Conservation (phyloP, 2,113 vertebrate species). For the Poeciliopsis retropinna region DNA sequence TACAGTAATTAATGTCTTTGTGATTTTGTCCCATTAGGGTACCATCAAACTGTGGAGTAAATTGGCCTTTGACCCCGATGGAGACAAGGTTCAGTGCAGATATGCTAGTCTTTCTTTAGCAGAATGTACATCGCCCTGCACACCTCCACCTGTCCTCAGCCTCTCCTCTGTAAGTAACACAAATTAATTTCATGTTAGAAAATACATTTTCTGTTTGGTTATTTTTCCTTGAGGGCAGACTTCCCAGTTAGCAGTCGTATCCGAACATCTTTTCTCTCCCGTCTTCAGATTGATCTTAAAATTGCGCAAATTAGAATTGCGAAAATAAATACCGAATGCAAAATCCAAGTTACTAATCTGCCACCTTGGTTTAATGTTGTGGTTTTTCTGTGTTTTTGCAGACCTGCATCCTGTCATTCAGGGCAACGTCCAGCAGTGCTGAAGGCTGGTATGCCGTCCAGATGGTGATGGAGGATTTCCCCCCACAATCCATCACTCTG, state of each 20-base stretch:
- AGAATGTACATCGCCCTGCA: constrained; percentile 14
- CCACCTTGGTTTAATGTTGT: background rate
- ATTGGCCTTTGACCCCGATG: constrained; percentile 52
- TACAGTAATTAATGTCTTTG: background rate
- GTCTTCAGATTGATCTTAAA: too few relatives aligned
- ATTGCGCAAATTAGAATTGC: too few relatives aligned
- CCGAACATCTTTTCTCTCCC: too few relatives aligned
- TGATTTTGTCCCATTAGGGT: constrained; percentile 26
- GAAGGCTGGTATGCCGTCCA: constrained; percentile 22
- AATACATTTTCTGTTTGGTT: too few relatives aligned
- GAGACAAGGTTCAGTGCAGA: constrained; percentile 44
- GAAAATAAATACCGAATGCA: too few relatives aligned
- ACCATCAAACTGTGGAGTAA: constrained; percentile 52
- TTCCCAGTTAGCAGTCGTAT: too few relatives aligned
- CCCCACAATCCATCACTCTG: constrained; percentile 22
- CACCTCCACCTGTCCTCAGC: constrained; percentile 7
- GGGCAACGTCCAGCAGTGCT: background rate
- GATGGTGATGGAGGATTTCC: constrained; percentile 64
- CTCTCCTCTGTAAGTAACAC: constrained; percentile 35
- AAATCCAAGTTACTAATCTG: too few relatives aligned
- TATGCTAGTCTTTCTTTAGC: background rate
- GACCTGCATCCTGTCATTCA: constrained; percentile 46
- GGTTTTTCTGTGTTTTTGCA: constrained; percentile 8
- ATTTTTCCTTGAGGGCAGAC: too few relatives aligned
- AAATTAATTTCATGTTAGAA: background rate